Conservation (phyloP, 53 echinoderm and acorn worm species). For the Hippasteria phrygiana region DNA sequence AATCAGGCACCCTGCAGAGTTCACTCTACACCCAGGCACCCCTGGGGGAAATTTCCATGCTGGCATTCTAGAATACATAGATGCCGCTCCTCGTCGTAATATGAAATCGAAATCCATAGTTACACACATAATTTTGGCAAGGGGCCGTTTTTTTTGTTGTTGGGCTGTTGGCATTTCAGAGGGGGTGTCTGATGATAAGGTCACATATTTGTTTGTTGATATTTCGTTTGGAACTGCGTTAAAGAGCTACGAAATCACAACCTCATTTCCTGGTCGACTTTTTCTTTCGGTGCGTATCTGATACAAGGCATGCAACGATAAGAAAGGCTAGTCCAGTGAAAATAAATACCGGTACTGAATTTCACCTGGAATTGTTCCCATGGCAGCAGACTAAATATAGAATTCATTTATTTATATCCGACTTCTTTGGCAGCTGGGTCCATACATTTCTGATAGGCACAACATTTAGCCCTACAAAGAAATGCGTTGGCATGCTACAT, state of each 20-base stretch:
- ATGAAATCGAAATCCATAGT: slow-evolving; percentile 37
- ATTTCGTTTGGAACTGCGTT: background rate
- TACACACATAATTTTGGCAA: slow-evolving; percentile 22
- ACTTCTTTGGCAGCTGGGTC: no score
- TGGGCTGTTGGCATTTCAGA: slow-evolving; percentile 54
- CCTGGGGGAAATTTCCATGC: slow-evolving; percentile 3
- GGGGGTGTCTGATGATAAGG: slow-evolving; percentile 10
- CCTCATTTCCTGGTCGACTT: background rate
- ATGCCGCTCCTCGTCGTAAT: background rate
- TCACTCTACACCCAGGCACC: slow-evolving; percentile 13
- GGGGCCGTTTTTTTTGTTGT: background rate
- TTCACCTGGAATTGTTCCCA: background rate
- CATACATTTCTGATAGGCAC: no score
- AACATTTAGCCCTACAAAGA: no score
- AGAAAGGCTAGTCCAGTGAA: slow-evolving; percentile 2
- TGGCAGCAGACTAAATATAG: background rate
- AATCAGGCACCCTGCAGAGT: background rate
- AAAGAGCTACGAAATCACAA: background rate
- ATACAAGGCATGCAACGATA: background rate
- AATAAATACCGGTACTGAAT: background rate
- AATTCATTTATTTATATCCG: no score
- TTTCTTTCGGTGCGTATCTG: background rate
- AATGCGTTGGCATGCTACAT: no score
- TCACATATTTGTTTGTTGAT: slow-evolving; percentile 31
- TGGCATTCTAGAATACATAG: slow-evolving; percentile 21